Conservation (phyloP, 1,140 invertebrate species). For the Cydia amplana region DNA sequence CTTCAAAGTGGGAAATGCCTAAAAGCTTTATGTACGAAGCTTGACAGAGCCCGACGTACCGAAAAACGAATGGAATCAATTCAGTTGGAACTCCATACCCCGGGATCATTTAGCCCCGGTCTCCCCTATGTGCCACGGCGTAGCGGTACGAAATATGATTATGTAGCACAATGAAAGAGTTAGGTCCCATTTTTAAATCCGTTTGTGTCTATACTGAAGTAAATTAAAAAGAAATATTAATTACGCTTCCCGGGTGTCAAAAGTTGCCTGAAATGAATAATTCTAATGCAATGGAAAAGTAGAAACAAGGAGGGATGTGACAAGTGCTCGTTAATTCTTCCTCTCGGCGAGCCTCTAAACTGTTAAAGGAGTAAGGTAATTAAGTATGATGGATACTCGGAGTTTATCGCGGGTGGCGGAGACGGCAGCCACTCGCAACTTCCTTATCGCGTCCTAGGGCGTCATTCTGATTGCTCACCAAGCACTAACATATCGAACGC, state of each 20-base stretch:
- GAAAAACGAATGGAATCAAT: too few relatives aligned
- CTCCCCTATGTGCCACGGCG: too few relatives aligned
- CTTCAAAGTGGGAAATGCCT: too few relatives aligned
- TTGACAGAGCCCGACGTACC: too few relatives aligned
- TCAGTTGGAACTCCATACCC: too few relatives aligned
- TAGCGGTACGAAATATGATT: too few relatives aligned
- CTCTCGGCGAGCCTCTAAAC: conserved; percentile 52
- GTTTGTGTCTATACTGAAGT: not conserved
- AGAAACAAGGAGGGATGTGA: conserved; percentile 43
- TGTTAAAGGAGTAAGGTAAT: conserved; percentile 66
- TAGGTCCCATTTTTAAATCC: not conserved
- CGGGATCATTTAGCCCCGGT: too few relatives aligned
- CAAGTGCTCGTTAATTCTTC: conserved; percentile 51
- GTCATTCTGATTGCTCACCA: not conserved
- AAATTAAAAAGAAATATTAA: not conserved
- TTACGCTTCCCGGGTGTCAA: not conserved
- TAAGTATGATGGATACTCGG: conserved; percentile 70
- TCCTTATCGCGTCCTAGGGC: conserved; percentile 50
- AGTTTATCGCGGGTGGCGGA: conserved; percentile 62
- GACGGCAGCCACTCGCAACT: conserved; percentile 52
- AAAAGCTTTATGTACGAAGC: too few relatives aligned
- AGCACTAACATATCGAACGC: conserved; percentile 41
- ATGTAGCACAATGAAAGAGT: not conserved
- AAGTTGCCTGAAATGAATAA: conserved; percentile 18
- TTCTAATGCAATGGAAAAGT: conserved; percentile 39